Conservation (phyloP, 2,888 invertebrate species). For the Icerya purchasi region DNA sequence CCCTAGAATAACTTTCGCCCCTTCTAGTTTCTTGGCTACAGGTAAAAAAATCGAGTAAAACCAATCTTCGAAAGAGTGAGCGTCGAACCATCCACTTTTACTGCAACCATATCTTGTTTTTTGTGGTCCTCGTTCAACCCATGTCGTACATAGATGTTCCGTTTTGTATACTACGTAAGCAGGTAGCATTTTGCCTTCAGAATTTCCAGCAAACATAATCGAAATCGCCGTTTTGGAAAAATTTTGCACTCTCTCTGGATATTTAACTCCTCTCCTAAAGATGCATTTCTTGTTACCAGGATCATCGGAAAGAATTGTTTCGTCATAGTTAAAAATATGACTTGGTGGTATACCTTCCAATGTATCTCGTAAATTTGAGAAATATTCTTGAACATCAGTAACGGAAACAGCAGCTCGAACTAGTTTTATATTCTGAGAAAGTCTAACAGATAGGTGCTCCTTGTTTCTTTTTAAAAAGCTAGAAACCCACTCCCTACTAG, state of each 20-base stretch:
- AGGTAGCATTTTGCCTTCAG: constrained; percentile 23
- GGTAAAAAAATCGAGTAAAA: constrained; percentile 19
- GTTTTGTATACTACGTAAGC: constrained; percentile 27
- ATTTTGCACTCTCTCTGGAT: constrained; percentile 24
- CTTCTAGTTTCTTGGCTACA: constrained; percentile 15
- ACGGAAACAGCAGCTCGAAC: too few relatives aligned
- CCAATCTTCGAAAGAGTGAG: constrained; percentile 22
- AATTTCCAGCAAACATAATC: constrained; percentile 25
- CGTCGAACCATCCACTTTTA: constrained; percentile 25
- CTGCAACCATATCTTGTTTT: constrained; percentile 24
- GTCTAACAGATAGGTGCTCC: too few relatives aligned
- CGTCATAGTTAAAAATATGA: constrained; percentile 23
- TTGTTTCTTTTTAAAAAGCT: too few relatives aligned
- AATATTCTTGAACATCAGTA: too few relatives aligned
- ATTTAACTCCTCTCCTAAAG: constrained; percentile 22
- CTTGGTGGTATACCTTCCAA: constrained; percentile 16
- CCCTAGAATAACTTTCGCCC: constrained; percentile 19
- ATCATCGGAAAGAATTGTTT: constrained; percentile 22
- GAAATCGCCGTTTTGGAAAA: constrained; percentile 22
- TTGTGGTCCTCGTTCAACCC: constrained; percentile 24
- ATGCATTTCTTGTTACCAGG: constrained; percentile 18
- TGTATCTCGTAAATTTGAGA: too few relatives aligned
- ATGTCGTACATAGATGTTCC: constrained; percentile 23
- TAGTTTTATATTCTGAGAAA: too few relatives aligned
- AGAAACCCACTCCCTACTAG: too few relatives aligned